Evolutionary conservation across 2,113 vertebrate species (phyloP).

Genomic region (Crotalus viridis): DNA sequence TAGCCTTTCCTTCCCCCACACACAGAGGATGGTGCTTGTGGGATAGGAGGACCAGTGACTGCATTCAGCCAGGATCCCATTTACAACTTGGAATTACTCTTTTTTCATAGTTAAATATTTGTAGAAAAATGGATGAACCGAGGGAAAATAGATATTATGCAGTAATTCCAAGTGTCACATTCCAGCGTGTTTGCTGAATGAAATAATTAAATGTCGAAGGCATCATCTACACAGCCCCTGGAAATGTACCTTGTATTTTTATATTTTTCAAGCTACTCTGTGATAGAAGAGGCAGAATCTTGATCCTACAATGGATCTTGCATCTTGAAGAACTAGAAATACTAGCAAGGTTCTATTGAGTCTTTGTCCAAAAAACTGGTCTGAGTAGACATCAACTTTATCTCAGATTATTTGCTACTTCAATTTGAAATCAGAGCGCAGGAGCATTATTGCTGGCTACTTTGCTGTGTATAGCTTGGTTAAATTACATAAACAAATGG

Average conservation of each 20-base stretch:
- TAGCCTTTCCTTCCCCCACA: not conserved
- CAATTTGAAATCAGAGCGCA: not conserved
- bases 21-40: not conserved
- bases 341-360: not conserved
- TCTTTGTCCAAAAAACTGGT: not conserved
- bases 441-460: not conserved
- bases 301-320: not conserved
- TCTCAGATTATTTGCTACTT: not conserved
- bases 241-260: not conserved
- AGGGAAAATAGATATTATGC: not conserved
- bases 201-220: not conserved
- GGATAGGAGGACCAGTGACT: too few species aligned
- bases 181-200: not conserved
- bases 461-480: not conserved
- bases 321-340: not conserved
- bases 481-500: not conserved
- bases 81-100: not conserved
- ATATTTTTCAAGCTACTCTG: not conserved
- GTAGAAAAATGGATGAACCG: not conserved
- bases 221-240: not conserved
- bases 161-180: not conserved
- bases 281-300: not conserved
- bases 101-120: not conserved
- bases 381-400: not conserved
- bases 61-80: not conserved